phyloP scores from a whole-genome alignment of 2,888 invertebrate genomes.

The Mesorhabditis spiculigera region DNA sequence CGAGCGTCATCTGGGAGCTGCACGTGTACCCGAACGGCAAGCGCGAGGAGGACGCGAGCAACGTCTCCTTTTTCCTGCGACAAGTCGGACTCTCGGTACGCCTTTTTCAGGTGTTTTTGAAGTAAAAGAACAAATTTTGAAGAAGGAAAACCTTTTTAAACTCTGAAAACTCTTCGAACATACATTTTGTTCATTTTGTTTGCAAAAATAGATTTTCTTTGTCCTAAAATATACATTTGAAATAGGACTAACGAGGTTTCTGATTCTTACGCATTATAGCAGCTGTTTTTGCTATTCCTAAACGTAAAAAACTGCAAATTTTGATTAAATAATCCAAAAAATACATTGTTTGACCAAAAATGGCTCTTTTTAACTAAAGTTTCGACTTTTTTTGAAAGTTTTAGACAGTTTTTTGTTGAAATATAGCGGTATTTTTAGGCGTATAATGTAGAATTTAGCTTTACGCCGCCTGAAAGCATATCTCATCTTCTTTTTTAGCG shows the following conservation, averaged over 20 bases:
- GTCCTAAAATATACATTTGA: neutral
- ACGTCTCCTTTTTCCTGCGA: constrained; percentile 54
- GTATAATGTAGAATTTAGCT: constrained; percentile 7
- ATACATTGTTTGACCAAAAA: too few species aligned
- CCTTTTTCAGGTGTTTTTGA: neutral
- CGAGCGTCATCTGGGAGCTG: constrained; percentile 54
- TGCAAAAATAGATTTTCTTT: neutral
- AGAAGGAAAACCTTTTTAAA: neutral
- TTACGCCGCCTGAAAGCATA: neutral
- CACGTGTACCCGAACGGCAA: constrained; percentile 57
- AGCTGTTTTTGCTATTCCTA: too few species aligned
- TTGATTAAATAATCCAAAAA: too few species aligned
- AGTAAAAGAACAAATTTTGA: neutral
- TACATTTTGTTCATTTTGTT: neutral
- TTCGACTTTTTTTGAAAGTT: too few species aligned
- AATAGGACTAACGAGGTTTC: too few species aligned
- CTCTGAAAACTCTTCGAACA: neutral
- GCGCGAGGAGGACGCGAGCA: constrained; percentile 50
- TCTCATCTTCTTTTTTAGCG: constrained; percentile 25
- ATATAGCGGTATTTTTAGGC: constrained; percentile 9
- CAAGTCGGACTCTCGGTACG: constrained; percentile 45
- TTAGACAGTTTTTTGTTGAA: neutral
- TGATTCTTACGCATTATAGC: too few species aligned
- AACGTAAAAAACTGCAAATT: too few species aligned
- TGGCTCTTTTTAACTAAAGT: too few species aligned